Evolutionary conservation across 23 tunicate species (phyloP).

Genomic region (Ascidia mentula): DNA sequence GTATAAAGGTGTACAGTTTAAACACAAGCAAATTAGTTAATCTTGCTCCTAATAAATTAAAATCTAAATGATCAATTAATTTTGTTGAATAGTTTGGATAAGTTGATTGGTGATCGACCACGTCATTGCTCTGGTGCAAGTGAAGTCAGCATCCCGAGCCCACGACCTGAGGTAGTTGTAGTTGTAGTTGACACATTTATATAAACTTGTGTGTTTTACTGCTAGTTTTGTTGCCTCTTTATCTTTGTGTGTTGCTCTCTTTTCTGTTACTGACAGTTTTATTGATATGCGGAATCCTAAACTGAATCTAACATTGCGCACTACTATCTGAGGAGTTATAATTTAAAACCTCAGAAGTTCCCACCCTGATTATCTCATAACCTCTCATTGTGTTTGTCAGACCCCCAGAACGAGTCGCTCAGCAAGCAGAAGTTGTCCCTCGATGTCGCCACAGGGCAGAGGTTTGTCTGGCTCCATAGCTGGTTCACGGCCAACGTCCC

Average conservation of each 20-base stretch:
- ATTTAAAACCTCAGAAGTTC: no score
- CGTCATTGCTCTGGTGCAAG: constrained; percentile 89
- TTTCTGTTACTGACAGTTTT: not conserved
- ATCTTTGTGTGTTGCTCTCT: not conserved
- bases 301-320: no score
- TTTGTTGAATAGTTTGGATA: constrained; percentile 48
- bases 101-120: constrained; percentile 47
- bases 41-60: no score
- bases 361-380: no score
- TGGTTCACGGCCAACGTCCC: constrained; percentile 74
- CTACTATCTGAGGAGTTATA: no score
- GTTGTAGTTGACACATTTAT: no score
- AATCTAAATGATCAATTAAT: no score
- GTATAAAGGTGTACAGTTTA: no score
- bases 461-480: constrained; percentile 23
- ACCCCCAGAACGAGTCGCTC: constrained; percentile 49
- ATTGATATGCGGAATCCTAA: no score
- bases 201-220: no score
- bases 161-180: constrained; percentile 39
- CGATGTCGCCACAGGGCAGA: constrained; percentile 48
- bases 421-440: constrained; percentile 44
- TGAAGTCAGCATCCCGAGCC: constrained; percentile 93
- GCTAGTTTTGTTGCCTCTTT: not conserved
- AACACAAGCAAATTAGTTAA: no score
- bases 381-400: constrained; percentile 1